Conservation (phyloP, 1,140 invertebrate genomes). For the Eulimnadia texana region DNA sequence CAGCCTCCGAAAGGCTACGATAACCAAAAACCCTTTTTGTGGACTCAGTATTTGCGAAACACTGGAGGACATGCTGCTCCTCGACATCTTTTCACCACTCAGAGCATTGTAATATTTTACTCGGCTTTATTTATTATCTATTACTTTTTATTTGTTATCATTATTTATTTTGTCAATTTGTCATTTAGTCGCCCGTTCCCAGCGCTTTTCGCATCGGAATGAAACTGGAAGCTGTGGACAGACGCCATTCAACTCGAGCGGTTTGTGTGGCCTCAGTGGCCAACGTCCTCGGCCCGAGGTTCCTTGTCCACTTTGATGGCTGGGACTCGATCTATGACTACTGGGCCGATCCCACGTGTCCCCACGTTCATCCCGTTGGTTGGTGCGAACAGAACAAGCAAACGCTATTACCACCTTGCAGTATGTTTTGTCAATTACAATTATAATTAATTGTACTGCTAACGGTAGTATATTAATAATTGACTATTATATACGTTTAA, state of each 20-base stretch:
- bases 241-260: constrained; percentile 57
- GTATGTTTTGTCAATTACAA: constrained; percentile 34
- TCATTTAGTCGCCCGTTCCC: constrained; percentile 37
- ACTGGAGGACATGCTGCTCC: constrained; percentile 58
- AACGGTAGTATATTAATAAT: too few relatives aligned
- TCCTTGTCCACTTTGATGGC: constrained; percentile 87
- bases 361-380: constrained; percentile 83
- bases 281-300: constrained; percentile 64
- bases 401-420: constrained; percentile 69
- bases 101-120: background rate
- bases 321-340: constrained; percentile 90
- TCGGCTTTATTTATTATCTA: background rate
- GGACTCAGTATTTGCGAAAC: constrained; percentile 67
- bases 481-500: too few relatives aligned
- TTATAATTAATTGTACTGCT: too few relatives aligned
- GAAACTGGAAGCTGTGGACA: constrained; percentile 90
- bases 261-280: constrained; percentile 46
- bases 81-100: background rate
- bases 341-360: constrained; percentile 76
- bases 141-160: background rate
- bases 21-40: constrained; percentile 45
- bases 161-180: background rate
- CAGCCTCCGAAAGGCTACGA: constrained; percentile 56
- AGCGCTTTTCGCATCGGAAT: constrained; percentile 69
- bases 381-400: constrained; percentile 75